Base-by-base conservation (phyloP, 2,888 invertebrate genomes). In the Tinea pellionella region DNA sequence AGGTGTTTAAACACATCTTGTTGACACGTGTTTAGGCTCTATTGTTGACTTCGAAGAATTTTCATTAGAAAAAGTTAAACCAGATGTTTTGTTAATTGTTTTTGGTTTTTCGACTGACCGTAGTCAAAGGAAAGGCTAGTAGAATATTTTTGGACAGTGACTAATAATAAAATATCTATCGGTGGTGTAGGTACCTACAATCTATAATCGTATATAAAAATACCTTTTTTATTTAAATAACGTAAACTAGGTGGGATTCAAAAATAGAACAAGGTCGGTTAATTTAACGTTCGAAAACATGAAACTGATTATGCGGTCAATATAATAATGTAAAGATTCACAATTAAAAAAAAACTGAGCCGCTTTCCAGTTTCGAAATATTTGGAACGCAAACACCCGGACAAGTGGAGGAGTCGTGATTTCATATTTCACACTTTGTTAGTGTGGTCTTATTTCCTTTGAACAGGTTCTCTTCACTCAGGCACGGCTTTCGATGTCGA, bases 351-450 rank as follows among this genome's bases (percentile, higher is more conserved):
- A 71, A 75, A 61, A 58, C 30, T 24, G 42, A 18, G 12, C 43
- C 70, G 71, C 68, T 72, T 73, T 75, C 73, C 66, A 73, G 74
- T 80, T 80, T 78, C 78, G 75, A 78, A 75, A 78, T 82, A 86
- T 87, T 84, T 80, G 77, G 80, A 81, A 81, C 80, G 77, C 83
- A 85, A 86, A 87, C 80, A 81, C 13, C 70, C 74, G 73, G 70
- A 74, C 79, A 72, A 78, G 78, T 78, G 75, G 75, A 73, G 73
- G 76, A 80, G 74, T 87, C 87, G 87, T 87, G 87, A 87, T 87
- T 87, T 84, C 84, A 85, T 87, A 85, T 85, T 87, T 87, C 85
- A 86, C 87, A 87, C 87, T 84, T 80, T 72, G 74, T 73, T 72
- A 77, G 81, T 79, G 80, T 75, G 76, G 79, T 60, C 61, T 56